phyloP scores from a whole-genome alignment of 2,797 vertebrate species.

The Lepus oiostolus region DNA sequence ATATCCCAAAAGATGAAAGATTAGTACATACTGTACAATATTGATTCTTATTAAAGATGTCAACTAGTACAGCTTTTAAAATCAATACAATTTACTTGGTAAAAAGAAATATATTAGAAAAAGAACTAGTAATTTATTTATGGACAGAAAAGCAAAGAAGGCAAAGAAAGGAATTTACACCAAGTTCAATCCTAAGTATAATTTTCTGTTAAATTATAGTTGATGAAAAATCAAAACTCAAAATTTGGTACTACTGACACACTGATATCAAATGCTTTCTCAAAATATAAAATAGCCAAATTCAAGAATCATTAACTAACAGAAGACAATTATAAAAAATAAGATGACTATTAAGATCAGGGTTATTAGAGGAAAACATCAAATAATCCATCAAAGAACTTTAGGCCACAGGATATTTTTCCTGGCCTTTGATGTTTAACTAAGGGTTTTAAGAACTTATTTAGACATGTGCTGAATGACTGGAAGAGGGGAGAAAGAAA shows the following conservation, averaged over 20 bases:
- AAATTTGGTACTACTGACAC: not conserved
- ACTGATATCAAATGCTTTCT: slow-evolving; percentile 19
- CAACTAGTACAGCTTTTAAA: not conserved
- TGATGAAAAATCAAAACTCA: slow-evolving; percentile 6
- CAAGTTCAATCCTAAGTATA: slow-evolving; percentile 35
- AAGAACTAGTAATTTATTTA: slow-evolving; percentile 19
- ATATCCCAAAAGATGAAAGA: not conserved
- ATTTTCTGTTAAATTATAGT: not conserved
- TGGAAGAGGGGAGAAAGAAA: not conserved
- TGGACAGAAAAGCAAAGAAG: slow-evolving; percentile 22
- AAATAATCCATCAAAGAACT: slow-evolving; percentile 40
- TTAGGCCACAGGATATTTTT: not conserved
- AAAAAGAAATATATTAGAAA: slow-evolving; percentile 30
- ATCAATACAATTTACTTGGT: slow-evolving; percentile 17
- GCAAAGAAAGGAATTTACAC: not conserved
- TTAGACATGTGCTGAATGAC: not conserved
- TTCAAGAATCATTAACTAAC: slow-evolving; percentile 44
- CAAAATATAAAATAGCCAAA: slow-evolving; percentile 1
- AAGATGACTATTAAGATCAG: not conserved
- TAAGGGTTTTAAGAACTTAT: not conserved
- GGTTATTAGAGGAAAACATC: slow-evolving; percentile 6
- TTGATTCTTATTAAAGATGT: not conserved
- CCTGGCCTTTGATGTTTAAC: not conserved
- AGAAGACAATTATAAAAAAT: not conserved
- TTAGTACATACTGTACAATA: not conserved